These are phyloP conservation scores for Heliconius charithonia DNA, from an alignment of 2,888 invertebrate genomes.

Conservation along the genomic window DNA sequence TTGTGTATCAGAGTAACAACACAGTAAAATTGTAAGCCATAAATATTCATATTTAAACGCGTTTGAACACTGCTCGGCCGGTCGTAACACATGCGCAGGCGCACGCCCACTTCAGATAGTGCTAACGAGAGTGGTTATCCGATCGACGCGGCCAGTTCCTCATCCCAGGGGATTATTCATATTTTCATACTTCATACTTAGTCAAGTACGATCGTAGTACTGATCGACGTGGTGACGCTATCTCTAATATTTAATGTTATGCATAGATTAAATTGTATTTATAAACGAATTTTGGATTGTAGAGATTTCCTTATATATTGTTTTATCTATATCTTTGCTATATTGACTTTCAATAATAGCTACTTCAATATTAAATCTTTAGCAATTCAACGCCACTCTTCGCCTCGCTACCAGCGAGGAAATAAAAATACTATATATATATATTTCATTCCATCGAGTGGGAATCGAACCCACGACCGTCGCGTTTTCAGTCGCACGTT, in stretches of 20 bases:
- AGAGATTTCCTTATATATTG: background rate
- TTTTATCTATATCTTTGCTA: background rate
- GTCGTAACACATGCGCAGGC: constrained; percentile 45
- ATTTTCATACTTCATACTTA: constrained; percentile 54
- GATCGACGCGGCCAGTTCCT: constrained; percentile 45
- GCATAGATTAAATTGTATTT: background rate
- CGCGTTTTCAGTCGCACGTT: too few species aligned
- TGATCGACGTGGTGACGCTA: constrained; percentile 35
- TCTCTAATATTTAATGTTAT: constrained; percentile 15
- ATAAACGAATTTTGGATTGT: background rate
- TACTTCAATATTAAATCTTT: too few species aligned
- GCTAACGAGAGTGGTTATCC: constrained; percentile 68
- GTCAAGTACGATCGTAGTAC: constrained; percentile 35
- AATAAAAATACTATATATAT: too few species aligned
- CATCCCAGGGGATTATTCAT: constrained; percentile 50
- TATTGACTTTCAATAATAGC: background rate
- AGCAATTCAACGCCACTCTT: too few species aligned
- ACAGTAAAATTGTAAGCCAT: constrained; percentile 22
- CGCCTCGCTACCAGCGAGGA: too few species aligned
- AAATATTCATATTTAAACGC: constrained; percentile 29
- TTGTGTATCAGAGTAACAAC: constrained; percentile 14
- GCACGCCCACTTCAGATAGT: constrained; percentile 62
- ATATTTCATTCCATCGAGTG: too few species aligned
- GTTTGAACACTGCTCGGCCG: constrained; percentile 29
- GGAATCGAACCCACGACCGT: too few species aligned